A percentile compares a stretch with the other conserved stretches of the same genome.
phyloP scores from a whole-genome alignment of 2,888 invertebrate species.

The Steinernema scapterisci region DNA sequence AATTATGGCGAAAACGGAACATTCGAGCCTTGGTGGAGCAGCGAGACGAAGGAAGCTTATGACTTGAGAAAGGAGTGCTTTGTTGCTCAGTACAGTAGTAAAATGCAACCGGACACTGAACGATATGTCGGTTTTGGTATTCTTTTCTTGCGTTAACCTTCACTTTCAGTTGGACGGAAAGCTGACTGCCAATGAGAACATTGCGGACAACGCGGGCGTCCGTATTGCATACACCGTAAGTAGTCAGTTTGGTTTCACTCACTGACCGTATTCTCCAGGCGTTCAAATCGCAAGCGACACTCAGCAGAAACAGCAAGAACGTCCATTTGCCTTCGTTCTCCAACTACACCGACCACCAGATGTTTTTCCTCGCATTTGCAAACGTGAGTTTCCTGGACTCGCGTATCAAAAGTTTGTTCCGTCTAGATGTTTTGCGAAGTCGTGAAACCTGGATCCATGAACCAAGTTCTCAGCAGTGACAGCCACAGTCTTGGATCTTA shows the following conservation, averaged over 20 bases:
- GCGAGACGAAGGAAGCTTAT: slow-evolving; percentile 55
- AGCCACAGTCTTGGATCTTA: slow-evolving; percentile 55
- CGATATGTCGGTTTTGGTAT: slow-evolving; percentile 39
- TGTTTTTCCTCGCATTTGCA: slow-evolving; percentile 70
- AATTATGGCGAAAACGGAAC: slow-evolving; percentile 60
- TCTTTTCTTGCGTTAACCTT: not conserved
- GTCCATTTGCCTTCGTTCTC: slow-evolving; percentile 66
- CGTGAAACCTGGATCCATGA: slow-evolving; percentile 53
- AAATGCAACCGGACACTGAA: slow-evolving; percentile 51
- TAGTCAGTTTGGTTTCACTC: not conserved
- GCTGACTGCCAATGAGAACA: slow-evolving; percentile 62
- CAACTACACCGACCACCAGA: slow-evolving; percentile 68
- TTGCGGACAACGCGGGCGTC: slow-evolving; percentile 63
- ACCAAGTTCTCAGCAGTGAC: slow-evolving; percentile 57
- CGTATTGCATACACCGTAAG: slow-evolving; percentile 44
- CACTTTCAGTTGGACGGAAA: slow-evolving; percentile 53
- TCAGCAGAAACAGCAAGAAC: slow-evolving; percentile 35
- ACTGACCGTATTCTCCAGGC: not conserved
- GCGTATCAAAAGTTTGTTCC: slow-evolving; percentile 13
- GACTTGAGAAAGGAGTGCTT: slow-evolving; percentile 59
- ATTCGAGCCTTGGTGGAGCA: slow-evolving; percentile 58
- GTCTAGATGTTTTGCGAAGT: slow-evolving; percentile 60
- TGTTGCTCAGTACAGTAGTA: slow-evolving; percentile 56
- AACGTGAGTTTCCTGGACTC: slow-evolving; percentile 38
- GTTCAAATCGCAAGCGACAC: not conserved